These are phyloP conservation scores for Pyrrhosoma nymphula DNA, from an alignment of 2,888 invertebrate species.

Conservation along the genomic window DNA sequence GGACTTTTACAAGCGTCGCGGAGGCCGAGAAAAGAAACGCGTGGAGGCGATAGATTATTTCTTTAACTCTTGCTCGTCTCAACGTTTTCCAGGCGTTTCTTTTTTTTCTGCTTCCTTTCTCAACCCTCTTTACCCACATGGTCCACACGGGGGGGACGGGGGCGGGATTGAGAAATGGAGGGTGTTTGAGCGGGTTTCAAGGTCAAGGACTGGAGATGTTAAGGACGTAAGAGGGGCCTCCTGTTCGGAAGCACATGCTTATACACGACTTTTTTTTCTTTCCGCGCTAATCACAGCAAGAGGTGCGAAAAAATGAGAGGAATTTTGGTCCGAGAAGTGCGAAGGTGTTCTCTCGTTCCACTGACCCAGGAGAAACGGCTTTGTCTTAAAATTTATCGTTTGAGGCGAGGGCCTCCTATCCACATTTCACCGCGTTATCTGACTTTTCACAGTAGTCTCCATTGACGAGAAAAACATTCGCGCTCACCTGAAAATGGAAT, in stretches of 20 bases:
- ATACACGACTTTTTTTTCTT: neutral
- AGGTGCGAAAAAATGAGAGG: neutral
- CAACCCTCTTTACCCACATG: neutral
- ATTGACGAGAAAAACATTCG: neutral
- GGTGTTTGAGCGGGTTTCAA: neutral
- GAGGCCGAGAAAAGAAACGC: slow-evolving; percentile 17
- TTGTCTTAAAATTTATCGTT: slow-evolving; percentile 7
- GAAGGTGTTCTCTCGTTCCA: slow-evolving; percentile 13
- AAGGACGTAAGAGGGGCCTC: slow-evolving; percentile 1
- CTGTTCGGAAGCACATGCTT: slow-evolving; percentile 51
- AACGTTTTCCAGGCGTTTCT: neutral
- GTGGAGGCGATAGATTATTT: slow-evolving; percentile 28
- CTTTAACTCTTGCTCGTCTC: slow-evolving; percentile 22
- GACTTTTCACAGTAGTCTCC: neutral
- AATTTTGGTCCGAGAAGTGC: neutral
- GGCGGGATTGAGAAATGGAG: neutral
- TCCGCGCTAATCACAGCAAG: slow-evolving; percentile 23
- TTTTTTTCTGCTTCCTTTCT: neutral
- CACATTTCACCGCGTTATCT: neutral
- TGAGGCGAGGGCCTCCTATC: neutral
- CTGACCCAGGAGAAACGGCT: neutral
- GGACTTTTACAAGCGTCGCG: slow-evolving; percentile 29
- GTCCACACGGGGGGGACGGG: neutral
- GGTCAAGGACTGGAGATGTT: neutral
- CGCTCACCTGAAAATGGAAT: neutral